Evolutionary conservation across 2,113 vertebrate species (phyloP).

Genomic region (Turnix velox): DNA sequence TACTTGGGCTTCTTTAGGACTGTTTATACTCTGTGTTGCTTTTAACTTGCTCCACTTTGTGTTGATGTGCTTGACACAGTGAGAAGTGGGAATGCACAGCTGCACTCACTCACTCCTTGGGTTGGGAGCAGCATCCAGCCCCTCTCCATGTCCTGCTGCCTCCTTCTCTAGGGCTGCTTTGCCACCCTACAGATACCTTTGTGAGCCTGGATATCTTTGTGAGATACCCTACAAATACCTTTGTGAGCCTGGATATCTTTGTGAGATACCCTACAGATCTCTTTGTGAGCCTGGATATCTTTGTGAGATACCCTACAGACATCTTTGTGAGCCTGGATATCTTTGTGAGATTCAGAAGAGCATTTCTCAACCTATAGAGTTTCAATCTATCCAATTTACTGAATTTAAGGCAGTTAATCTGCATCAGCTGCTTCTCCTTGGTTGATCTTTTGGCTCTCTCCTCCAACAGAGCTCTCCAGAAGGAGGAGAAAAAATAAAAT

Average conservation of each 20-base stretch:
- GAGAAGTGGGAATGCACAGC: neutral
- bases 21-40: neutral
- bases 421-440: neutral
- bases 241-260: no score
- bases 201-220: no score
- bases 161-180: neutral
- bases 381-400: neutral
- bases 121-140: neutral
- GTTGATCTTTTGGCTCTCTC: neutral
- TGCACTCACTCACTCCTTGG: neutral
- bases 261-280: rapidly evolving
- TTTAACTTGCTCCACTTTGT: neutral
- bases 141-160: no score
- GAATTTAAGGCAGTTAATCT: neutral
- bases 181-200: rapidly evolving
- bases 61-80: rapidly evolving
- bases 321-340: no score
- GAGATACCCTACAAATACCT: rapidly evolving
- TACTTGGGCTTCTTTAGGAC: neutral
- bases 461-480: neutral
- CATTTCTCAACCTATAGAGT: neutral
- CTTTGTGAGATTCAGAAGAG: neutral
- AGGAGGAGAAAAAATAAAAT: constrained; percentile 9
- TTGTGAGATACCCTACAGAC: rapidly evolving
- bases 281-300: no score